phyloP scores from a whole-genome alignment of 1,140 invertebrate genomes.

The Heliconius nattereri region DNA sequence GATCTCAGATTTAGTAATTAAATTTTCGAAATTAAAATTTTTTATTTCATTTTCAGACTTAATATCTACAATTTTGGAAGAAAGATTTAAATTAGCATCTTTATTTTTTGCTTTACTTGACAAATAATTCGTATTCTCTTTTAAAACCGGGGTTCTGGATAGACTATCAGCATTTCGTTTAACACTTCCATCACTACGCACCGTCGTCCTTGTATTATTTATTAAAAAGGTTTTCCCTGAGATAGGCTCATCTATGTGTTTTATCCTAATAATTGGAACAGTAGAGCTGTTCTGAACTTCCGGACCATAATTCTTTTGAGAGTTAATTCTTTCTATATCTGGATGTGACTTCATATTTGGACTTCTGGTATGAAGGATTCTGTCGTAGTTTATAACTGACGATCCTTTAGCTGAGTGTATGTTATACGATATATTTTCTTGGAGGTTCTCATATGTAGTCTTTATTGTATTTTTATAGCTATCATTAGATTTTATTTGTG shows the following conservation, averaged over 20 bases:
- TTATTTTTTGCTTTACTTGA: slow-evolving; percentile 54
- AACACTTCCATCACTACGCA: slow-evolving; percentile 28
- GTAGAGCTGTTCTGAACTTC: slow-evolving; percentile 49
- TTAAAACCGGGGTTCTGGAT: slow-evolving; percentile 54
- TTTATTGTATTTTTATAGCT: slow-evolving; percentile 49
- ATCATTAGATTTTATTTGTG: slow-evolving; percentile 50
- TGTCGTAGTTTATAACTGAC: slow-evolving; percentile 52
- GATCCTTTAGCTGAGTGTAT: slow-evolving; percentile 46
- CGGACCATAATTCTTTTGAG: slow-evolving; percentile 47
- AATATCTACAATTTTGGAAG: slow-evolving; percentile 48
- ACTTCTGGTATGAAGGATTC: slow-evolving; percentile 52
- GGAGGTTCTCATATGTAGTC: slow-evolving; percentile 46
- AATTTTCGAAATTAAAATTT: slow-evolving; percentile 82
- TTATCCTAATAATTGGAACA: slow-evolving; percentile 71
- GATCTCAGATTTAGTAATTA: slow-evolving; percentile 81
- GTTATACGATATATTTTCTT: slow-evolving; percentile 41
- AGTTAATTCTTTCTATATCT: slow-evolving; percentile 55
- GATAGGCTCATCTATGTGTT: slow-evolving; percentile 64
- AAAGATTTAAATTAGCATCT: slow-evolving; percentile 44
- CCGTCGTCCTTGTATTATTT: slow-evolving; percentile 32
- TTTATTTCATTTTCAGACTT: slow-evolving; percentile 71
- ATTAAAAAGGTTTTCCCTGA: slow-evolving; percentile 46
- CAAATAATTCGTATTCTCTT: slow-evolving; percentile 61
- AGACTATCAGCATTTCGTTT: slow-evolving; percentile 67
- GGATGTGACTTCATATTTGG: slow-evolving; percentile 52